Conservation (phyloP, 23 tunicate genomes). For the Oikopleura vanhoeffeni region DNA sequence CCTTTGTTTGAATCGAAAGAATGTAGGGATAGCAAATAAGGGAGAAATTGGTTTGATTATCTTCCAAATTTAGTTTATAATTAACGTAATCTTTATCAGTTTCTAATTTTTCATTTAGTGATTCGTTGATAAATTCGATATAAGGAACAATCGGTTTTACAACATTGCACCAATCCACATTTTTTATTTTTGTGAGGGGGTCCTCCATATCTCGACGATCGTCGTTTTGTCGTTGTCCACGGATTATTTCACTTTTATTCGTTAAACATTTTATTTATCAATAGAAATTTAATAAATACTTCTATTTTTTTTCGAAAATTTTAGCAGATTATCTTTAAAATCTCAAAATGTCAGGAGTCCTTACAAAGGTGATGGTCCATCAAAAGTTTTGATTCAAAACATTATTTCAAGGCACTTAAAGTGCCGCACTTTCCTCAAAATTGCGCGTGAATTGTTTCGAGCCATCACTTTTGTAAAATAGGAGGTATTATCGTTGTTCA, state of each 20-base stretch:
- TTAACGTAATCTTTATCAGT: neutral
- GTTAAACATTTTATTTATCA: too few relatives aligned
- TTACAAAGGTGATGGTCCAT: too few relatives aligned
- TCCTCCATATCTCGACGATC: neutral
- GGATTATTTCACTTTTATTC: neutral
- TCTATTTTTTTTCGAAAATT: too few relatives aligned
- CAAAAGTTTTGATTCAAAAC: too few relatives aligned
- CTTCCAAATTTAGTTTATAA: neutral
- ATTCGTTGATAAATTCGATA: neutral
- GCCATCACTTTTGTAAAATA: too few relatives aligned
- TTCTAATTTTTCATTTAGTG: neutral
- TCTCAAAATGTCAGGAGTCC: too few relatives aligned
- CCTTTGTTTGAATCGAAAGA: neutral
- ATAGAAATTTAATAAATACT: too few relatives aligned
- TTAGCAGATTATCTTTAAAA: too few relatives aligned
- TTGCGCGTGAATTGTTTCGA: too few relatives aligned
- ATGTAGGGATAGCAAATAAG: neutral
- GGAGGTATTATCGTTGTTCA: too few relatives aligned
- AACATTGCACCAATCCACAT: neutral
- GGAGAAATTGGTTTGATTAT: neutral
- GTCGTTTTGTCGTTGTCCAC: neutral
- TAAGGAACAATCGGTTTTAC: neutral
- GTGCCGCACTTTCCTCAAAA: too few relatives aligned
- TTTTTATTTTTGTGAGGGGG: neutral
- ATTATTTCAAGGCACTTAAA: too few relatives aligned